Evolutionary conservation across 2,113 vertebrate species (phyloP).

Genomic region (Lutjanus erythropterus): DNA sequence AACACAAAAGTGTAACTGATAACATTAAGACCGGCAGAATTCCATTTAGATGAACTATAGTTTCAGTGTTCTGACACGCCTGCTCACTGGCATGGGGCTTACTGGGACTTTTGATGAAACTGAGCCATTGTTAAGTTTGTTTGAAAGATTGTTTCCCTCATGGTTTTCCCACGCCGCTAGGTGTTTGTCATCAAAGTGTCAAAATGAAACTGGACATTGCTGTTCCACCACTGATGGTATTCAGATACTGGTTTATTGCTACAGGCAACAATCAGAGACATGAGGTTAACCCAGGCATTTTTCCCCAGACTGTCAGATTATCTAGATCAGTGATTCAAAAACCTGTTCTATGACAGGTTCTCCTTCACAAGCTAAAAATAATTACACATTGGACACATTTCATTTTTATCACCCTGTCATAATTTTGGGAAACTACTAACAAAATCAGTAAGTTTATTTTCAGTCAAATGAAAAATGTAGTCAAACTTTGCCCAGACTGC

Average conservation of each 20-base stretch:
- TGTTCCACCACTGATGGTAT: neutral
- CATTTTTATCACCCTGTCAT: too few relatives aligned
- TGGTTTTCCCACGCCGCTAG: too few relatives aligned
- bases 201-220: neutral
- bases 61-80: neutral
- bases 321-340: too few relatives aligned
- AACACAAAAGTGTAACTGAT: neutral
- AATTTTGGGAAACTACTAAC: too few relatives aligned
- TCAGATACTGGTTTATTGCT: neutral
- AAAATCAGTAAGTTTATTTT: neutral
- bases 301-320: too few relatives aligned
- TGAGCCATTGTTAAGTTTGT: neutral
- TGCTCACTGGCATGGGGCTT: too few relatives aligned
- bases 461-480: neutral
- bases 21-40: too few relatives aligned
- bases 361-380: too few relatives aligned
- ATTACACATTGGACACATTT: too few relatives aligned
- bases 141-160: rapidly evolving
- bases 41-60: neutral
- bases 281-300: too few relatives aligned
- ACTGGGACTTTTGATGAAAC: neutral
- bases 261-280: neutral
- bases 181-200: neutral
- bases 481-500: neutral
- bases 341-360: too few relatives aligned